phyloP scores from a whole-genome alignment of 1,140 invertebrate species.

The Capitella teleta region DNA sequence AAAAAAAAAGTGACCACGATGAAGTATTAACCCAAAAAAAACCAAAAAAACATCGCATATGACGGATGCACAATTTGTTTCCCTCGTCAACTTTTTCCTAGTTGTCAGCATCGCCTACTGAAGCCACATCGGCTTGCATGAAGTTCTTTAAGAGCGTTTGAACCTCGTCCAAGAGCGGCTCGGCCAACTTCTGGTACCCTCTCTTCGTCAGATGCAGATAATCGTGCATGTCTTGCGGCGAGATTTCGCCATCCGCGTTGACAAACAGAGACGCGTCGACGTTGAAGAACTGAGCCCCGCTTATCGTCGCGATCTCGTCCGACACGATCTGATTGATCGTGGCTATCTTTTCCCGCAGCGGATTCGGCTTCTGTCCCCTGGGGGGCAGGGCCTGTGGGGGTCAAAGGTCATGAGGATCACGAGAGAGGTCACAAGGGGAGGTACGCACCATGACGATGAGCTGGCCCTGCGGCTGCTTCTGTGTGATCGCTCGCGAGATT shows the following conservation, averaged over 20 bases:
- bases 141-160: constrained; percentile 33
- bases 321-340: constrained; percentile 62
- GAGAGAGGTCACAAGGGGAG: neutral
- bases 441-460: constrained; percentile 68
- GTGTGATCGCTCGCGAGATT: constrained; percentile 59
- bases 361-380: constrained; percentile 69
- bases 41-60: too few relatives aligned
- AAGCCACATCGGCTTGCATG: constrained; percentile 22
- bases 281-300: constrained; percentile 48
- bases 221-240: constrained; percentile 77
- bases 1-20: too few relatives aligned
- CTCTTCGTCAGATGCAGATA: constrained; percentile 72
- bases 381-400: constrained; percentile 68
- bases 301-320: constrained; percentile 49
- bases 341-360: constrained; percentile 59
- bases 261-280: constrained; percentile 58
- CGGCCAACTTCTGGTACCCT: constrained; percentile 59
- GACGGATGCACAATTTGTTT: too few relatives aligned
- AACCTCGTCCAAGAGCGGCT: constrained; percentile 35
- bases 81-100: too few relatives aligned
- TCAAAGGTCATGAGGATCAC: too few relatives aligned
- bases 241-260: constrained; percentile 54
- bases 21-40: too few relatives aligned
- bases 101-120: constrained; percentile 15
- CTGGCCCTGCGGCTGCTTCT: constrained; percentile 64